These are phyloP conservation scores for Scaptomyza caliginosa DNA, from an alignment of 2,888 invertebrate genomes.

Conservation along the genomic window DNA sequence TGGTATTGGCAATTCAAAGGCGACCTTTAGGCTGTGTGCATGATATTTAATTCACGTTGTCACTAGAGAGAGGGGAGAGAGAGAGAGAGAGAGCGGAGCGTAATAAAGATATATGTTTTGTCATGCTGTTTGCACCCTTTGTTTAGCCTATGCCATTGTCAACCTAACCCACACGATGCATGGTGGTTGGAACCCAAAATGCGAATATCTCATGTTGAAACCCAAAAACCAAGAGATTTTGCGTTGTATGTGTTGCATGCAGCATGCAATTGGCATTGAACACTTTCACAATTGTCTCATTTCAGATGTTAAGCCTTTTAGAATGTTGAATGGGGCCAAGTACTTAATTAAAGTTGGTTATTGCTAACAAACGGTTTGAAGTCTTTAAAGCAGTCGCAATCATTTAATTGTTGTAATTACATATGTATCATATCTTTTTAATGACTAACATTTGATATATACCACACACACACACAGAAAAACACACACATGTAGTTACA, in stretches of 20 bases:
- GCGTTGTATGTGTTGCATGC: slow-evolving; percentile 10
- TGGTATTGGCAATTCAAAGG: slow-evolving; percentile 41
- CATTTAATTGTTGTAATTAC: slow-evolving; percentile 51
- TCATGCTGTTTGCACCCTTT: slow-evolving; percentile 24
- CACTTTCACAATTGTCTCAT: slow-evolving; percentile 1
- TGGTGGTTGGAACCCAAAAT: slow-evolving; percentile 8
- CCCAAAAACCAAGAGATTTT: slow-evolving; percentile 3
- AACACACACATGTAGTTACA: neutral
- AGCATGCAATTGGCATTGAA: neutral
- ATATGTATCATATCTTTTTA: slow-evolving; percentile 48
- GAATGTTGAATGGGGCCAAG: neutral
- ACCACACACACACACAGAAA: slow-evolving; percentile 7
- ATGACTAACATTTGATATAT: slow-evolving; percentile 66
- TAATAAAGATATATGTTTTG: slow-evolving; percentile 29
- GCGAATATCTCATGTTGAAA: slow-evolving; percentile 12
- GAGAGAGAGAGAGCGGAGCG: neutral
- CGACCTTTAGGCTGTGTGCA: slow-evolving; percentile 10
- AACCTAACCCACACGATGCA: slow-evolving; percentile 10
- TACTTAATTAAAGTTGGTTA: slow-evolving; percentile 14
- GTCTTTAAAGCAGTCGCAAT: slow-evolving; percentile 28
- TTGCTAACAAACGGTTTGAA: too few species aligned
- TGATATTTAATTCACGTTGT: slow-evolving; percentile 37
- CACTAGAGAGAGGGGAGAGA: neutral
- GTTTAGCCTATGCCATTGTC: slow-evolving; percentile 36
- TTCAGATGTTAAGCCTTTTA: neutral